phyloP scores from a whole-genome alignment of 37 sponge, comb jelly and placozoan species.

The Geodia barretti region DNA sequence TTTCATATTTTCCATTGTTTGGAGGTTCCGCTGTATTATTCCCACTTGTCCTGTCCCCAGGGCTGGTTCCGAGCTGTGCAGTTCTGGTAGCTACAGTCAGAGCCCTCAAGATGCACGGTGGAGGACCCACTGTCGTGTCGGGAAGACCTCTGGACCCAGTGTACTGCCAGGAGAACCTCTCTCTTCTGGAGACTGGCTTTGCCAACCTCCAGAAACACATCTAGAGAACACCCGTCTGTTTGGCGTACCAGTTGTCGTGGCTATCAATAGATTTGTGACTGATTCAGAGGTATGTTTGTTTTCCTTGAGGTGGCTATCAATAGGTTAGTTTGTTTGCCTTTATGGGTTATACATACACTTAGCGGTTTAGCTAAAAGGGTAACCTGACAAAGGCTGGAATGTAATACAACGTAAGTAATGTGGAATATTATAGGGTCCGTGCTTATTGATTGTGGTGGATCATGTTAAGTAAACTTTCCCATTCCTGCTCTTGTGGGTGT shows the following conservation, averaged over 20 bases:
- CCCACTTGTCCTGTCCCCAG: too few species aligned
- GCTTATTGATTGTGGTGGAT: too few species aligned
- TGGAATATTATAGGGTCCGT: too few species aligned
- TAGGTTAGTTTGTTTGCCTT: too few species aligned
- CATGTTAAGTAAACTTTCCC: too few species aligned
- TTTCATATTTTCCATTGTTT: too few species aligned
- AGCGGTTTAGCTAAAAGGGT: too few species aligned
- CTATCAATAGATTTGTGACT: conserved; percentile 82
- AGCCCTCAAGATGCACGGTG: conserved; percentile 99
- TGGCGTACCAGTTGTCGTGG: conserved; percentile 96
- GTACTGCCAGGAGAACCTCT: conserved; percentile 78
- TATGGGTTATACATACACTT: too few species aligned
- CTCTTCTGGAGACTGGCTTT: conserved; percentile 74
- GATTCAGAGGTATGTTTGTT: conserved; percentile 49
- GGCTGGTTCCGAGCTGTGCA: conserved; percentile 91
- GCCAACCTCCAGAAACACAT: conserved; percentile 90
- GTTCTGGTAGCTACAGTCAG: conserved; percentile 94
- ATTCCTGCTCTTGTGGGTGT: too few species aligned
- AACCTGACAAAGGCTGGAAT: too few species aligned
- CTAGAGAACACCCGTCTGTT: conserved; percentile 86
- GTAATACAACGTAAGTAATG: too few species aligned
- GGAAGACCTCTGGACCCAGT: conserved; percentile 83
- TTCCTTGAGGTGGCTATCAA: not conserved
- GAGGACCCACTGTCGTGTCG: conserved; percentile 90
- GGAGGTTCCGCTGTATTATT: too few species aligned